Base-by-base conservation (phyloP, 2,888 invertebrate genomes). In the Eulithis prunata region DNA sequence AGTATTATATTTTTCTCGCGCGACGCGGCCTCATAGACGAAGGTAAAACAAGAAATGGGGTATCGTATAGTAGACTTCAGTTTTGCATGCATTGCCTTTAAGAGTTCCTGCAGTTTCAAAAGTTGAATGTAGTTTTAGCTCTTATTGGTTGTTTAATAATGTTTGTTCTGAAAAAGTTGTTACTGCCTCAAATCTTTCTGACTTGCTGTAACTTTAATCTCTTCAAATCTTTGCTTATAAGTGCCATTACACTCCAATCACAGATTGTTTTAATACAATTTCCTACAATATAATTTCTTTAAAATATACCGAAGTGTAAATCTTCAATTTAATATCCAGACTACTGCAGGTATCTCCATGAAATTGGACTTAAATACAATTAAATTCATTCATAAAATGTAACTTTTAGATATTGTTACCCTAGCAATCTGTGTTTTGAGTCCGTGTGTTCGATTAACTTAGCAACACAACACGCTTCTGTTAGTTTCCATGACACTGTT, bases 161-260 rank as follows among this genome's bases (percentile, higher is more conserved):
- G 51, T 52, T 60, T 46, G 54, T 61, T 54, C 14, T 57, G 45
- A 51, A 51, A 13, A 43, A n/a, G 3, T 55, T 47, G 21, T 13
- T 62, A 3, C 36, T 52, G 45, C 52, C 32, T 55, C 53, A 10
- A n/a, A 57, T 41, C 11, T 36, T 32, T 47, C 41, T 47, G 28
- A 62, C 32, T 78, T 82, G 75, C 84, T 85, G 84, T 83, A 79
- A 81, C 82, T 82, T 70, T 82, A 77, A 69, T 78, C 80, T 82
- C 71, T 69, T 62, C 47, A 53, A 68, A 41, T 56, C 66, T 73
- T 72, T 61, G 81, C 81, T 78, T 71, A 52, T 75, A 71, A 72
- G 53, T 21, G 64, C 65, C 58, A 51, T 43, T 51, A 13, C 12
- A 28, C 45, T 58, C 49, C 60, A 69, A 64, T 57, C 70, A 70